These are phyloP conservation scores for Solea senegalensis DNA, from an alignment of 2,113 vertebrate genomes.

Conservation along the genomic window DNA sequence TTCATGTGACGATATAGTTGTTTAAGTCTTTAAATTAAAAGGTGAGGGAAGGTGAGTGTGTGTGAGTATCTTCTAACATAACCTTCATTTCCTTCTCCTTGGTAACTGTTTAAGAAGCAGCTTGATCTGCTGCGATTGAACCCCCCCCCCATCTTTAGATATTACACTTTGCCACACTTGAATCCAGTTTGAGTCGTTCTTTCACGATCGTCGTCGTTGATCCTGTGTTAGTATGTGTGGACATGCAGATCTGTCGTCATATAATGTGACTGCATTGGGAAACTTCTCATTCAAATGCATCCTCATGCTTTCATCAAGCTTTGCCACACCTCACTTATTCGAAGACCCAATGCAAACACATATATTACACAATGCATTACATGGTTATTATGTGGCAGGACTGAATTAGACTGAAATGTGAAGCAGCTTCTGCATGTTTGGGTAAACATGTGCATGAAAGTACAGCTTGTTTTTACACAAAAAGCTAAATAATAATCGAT, in stretches of 20 bases:
- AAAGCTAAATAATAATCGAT: constrained; percentile 16
- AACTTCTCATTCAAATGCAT: constrained; percentile 30
- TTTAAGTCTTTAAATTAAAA: not conserved
- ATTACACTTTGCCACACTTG: not conserved
- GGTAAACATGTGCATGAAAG: constrained; percentile 22
- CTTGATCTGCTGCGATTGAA: not conserved
- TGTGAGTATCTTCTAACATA: constrained; percentile 8
- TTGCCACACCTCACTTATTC: not conserved
- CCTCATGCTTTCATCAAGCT: constrained; percentile 18
- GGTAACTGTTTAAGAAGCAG: constrained; percentile 1
- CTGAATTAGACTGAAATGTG: not conserved
- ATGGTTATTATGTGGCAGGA: not conserved
- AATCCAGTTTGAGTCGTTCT: constrained; percentile 17
- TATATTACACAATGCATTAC: not conserved
- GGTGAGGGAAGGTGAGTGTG: not conserved
- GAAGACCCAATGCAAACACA: constrained; percentile 11
- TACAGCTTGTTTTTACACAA: constrained; percentile 13
- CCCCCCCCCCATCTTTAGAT: not conserved
- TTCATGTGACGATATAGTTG: not conserved
- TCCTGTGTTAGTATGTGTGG: constrained; percentile 24
- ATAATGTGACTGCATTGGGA: constrained; percentile 4
- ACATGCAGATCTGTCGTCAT: constrained; percentile 11
- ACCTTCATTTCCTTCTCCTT: constrained; percentile 4
- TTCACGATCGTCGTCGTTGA: constrained; percentile 1
- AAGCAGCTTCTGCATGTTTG: constrained; percentile 7